These are phyloP conservation scores for Zaprionus inermis DNA, from an alignment of 1,140 invertebrate species.

Conservation along the genomic window DNA sequence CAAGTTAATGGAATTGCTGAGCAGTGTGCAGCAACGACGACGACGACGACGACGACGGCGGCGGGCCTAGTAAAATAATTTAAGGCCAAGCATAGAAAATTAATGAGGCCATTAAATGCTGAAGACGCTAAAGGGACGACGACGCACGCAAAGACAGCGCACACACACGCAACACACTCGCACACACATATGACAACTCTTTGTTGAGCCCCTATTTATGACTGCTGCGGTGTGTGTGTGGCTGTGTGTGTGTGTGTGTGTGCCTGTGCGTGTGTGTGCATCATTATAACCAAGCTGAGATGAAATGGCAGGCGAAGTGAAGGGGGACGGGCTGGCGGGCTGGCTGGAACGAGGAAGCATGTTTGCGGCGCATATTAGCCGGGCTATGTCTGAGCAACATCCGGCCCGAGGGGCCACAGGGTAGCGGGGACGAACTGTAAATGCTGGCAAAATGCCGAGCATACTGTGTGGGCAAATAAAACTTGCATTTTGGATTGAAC, in stretches of 20 bases:
- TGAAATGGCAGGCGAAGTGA: constrained; percentile 25
- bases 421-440: neutral
- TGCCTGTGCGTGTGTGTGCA: constrained; percentile 48
- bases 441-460: neutral
- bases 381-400: constrained; percentile 1
- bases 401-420: neutral
- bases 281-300: constrained; percentile 56
- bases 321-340: neutral
- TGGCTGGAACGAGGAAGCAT: constrained; percentile 13
- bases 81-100: constrained; percentile 82
- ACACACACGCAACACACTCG: constrained; percentile 17
- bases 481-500: neutral
- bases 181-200: constrained; percentile 61
- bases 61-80: constrained; percentile 72
- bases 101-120: constrained; percentile 82
- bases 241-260: constrained; percentile 38
- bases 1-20: constrained; percentile 80
- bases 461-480: neutral
- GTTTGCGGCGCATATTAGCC: constrained; percentile 30
- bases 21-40: constrained; percentile 38
- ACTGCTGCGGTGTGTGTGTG: constrained; percentile 24
- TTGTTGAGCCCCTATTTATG: constrained; percentile 70
- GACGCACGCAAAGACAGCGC: constrained; percentile 43
- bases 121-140: constrained; percentile 78
- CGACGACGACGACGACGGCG: neutral